Percentiles rank a stretch among this genome's conserved stretches.
These are phyloP conservation scores for Elysia crispata DNA, from an alignment of 2,888 invertebrate genomes.

Conservation along the genomic window DNA sequence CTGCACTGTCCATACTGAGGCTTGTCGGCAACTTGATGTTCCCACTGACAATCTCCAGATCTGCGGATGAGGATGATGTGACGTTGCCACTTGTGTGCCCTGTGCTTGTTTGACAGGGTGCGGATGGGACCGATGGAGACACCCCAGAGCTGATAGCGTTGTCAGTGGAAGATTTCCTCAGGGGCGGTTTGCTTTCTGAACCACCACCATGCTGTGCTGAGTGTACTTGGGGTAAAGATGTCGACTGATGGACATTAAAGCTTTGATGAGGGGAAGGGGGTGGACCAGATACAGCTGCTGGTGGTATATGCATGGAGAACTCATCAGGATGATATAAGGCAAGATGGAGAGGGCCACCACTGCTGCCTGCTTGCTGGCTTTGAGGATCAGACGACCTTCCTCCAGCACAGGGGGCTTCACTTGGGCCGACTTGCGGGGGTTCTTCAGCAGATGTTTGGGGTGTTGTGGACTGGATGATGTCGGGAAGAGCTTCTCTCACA, in stretches of 20 bases:
- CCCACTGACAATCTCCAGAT: not conserved
- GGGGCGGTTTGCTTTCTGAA: slow-evolving; percentile 49
- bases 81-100: not conserved
- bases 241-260: slow-evolving; percentile 44
- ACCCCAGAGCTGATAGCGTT: slow-evolving; percentile 32
- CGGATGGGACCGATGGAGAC: not conserved
- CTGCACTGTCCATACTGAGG: too few species aligned
- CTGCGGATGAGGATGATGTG: not conserved
- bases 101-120: not conserved
- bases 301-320: slow-evolving; percentile 51
- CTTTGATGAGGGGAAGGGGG: not conserved
- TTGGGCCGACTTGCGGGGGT: too few species aligned
- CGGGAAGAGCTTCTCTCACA: slow-evolving; percentile 40
- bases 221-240: slow-evolving; percentile 54
- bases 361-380: not conserved
- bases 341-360: slow-evolving; percentile 44
- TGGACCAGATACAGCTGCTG: slow-evolving; percentile 42
- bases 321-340: slow-evolving; percentile 54
- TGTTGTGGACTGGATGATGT: slow-evolving; percentile 42
- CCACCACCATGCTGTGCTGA: too few species aligned
- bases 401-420: not conserved
- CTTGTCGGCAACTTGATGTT: not conserved
- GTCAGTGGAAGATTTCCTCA: slow-evolving; percentile 44
- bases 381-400: not conserved
- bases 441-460: not conserved